A percentile compares a stretch with the other conserved stretches of the same genome.
phyloP scores from a whole-genome alignment of 2,888 invertebrate genomes.

The Limnephilus auricula region DNA sequence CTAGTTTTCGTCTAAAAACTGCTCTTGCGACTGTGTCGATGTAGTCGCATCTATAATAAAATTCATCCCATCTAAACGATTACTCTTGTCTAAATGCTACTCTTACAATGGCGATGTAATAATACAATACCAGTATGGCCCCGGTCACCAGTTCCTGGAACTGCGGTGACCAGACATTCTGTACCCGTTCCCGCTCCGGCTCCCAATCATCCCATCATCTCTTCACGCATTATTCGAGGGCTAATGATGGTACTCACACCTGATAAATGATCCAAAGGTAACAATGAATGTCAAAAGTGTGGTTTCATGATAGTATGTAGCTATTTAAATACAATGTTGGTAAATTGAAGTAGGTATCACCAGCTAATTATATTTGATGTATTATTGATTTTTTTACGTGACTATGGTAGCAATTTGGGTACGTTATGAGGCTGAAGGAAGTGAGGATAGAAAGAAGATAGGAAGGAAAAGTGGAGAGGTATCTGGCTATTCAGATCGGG shows the following conservation, averaged over 20 bases:
- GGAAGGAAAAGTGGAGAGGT: too few relatives aligned
- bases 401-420: too few relatives aligned
- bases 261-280: constrained; percentile 13
- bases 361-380: neutral
- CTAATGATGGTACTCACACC: constrained; percentile 43
- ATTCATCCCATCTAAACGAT: neutral
- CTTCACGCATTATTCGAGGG: constrained; percentile 14
- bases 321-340: neutral
- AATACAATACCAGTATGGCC: neutral
- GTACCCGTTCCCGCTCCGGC: constrained; percentile 17
- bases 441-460: too few relatives aligned
- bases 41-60: too few relatives aligned
- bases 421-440: too few relatives aligned
- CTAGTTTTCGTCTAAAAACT: too few relatives aligned
- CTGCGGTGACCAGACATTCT: constrained; percentile 55
- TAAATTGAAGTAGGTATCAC: neutral
- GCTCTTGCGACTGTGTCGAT: too few relatives aligned
- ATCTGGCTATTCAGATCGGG: too few relatives aligned
- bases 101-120: neutral
- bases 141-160: constrained; percentile 54
- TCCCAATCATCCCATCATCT: constrained; percentile 51
- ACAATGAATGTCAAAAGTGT: constrained; percentile 13
- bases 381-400: neutral
- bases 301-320: neutral
- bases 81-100: neutral